Percentiles rank a stretch among this genome's conserved stretches.
phyloP scores from a whole-genome alignment of 2,797 vertebrate species.

The Acipenser oxyrinchus region DNA sequence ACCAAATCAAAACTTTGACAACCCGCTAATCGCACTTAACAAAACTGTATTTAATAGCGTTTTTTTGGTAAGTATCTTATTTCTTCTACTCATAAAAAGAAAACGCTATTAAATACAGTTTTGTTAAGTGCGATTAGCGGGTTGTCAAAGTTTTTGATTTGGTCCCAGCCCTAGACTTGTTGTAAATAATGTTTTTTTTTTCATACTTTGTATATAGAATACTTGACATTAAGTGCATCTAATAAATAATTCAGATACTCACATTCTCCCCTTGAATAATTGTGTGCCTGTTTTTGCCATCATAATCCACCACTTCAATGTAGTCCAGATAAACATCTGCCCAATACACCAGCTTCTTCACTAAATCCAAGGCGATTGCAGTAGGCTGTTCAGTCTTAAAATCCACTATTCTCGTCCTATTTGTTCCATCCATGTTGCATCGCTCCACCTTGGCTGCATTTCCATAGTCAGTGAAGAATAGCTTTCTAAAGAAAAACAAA shows the following conservation, averaged over 20 bases:
- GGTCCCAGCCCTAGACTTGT: too few relatives aligned
- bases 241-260: conserved; percentile 40
- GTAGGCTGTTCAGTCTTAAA: conserved; percentile 83
- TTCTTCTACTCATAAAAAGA: too few relatives aligned
- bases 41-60: too few relatives aligned
- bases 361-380: conserved; percentile 78
- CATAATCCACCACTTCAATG: conserved; percentile 87
- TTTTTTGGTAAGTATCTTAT: too few relatives aligned
- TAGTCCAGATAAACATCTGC: conserved; percentile 86
- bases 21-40: too few relatives aligned
- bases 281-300: conserved; percentile 77
- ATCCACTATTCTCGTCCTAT: conserved; percentile 81
- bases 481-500: conserved; percentile 73
- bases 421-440: conserved; percentile 93
- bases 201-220: too few relatives aligned
- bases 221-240: too few relatives aligned
- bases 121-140: too few relatives aligned
- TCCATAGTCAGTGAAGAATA: conserved; percentile 96
- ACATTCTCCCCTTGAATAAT: conserved; percentile 82
- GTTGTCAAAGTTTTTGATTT: too few relatives aligned
- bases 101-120: too few relatives aligned
- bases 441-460: conserved; percentile 84
- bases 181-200: too few relatives aligned
- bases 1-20: too few relatives aligned
- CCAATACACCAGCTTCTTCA: conserved; percentile 95